Conservation (phyloP, 2,797 vertebrate species). For the Microchirus variegatus region DNA sequence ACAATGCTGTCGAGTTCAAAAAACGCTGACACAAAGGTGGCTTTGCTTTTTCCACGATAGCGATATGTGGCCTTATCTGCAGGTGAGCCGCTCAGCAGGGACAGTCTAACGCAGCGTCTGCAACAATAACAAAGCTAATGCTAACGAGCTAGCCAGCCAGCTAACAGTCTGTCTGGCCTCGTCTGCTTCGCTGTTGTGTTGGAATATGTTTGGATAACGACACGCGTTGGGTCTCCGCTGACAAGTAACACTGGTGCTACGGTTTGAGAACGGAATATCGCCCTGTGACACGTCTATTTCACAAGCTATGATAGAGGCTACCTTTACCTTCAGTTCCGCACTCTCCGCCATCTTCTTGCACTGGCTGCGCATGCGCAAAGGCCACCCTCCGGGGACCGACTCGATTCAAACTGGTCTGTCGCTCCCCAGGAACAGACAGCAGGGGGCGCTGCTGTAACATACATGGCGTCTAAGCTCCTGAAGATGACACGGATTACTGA, state of each 20-base stretch:
- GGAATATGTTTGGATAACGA: slow-evolving; percentile 8
- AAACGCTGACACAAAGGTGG: neutral
- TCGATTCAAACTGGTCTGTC: slow-evolving; percentile 11
- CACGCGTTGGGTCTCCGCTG: neutral
- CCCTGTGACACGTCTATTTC: slow-evolving; percentile 52
- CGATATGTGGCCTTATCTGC: slow-evolving; percentile 15
- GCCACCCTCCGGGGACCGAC: slow-evolving; percentile 59
- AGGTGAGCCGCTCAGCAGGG: slow-evolving; percentile 42
- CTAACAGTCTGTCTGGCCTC: slow-evolving; percentile 54
- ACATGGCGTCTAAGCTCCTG: neutral
- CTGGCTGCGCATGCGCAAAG: slow-evolving; percentile 76
- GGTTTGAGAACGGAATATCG: slow-evolving; percentile 34
- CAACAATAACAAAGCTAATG: slow-evolving; percentile 85
- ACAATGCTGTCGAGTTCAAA: neutral
- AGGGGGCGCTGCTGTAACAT: slow-evolving; percentile 46
- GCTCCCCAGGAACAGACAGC: slow-evolving; percentile 2
- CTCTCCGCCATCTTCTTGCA: slow-evolving; percentile 99
- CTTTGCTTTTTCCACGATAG: neutral
- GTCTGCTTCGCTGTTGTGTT: slow-evolving; percentile 22
- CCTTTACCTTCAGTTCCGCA: slow-evolving; percentile 99
- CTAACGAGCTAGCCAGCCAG: slow-evolving; percentile 69
- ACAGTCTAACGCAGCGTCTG: slow-evolving; percentile 61
- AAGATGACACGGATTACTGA: neutral
- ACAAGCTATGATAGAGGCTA: slow-evolving; percentile 82
- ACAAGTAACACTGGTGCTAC: slow-evolving; percentile 8